Percentiles rank a stretch among this genome's conserved stretches.
These are phyloP conservation scores for Macrosteles quadrilineatus DNA, from an alignment of 1,140 invertebrate genomes.

Conservation along the genomic window DNA sequence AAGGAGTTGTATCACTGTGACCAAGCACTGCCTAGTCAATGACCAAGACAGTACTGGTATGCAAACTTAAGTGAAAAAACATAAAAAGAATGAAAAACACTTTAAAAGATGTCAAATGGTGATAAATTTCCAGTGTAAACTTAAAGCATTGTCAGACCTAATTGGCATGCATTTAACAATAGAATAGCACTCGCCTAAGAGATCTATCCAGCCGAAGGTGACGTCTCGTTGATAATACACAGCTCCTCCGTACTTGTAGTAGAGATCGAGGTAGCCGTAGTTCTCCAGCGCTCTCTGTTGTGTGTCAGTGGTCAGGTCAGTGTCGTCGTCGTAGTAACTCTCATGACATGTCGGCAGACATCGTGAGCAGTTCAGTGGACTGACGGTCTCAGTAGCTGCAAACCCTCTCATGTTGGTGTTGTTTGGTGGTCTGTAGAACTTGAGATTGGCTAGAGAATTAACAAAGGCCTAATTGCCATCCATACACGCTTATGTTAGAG, in stretches of 20 bases:
- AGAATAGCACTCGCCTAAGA: conserved; percentile 43
- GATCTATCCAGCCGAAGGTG: conserved; percentile 43
- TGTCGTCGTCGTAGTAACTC: conserved; percentile 40
- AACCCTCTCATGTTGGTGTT: conserved; percentile 36
- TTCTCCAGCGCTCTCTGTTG: conserved; percentile 32
- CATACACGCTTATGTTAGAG: too few species aligned
- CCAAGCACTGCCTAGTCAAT: too few species aligned
- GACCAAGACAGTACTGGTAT: too few species aligned
- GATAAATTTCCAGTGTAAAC: too few species aligned
- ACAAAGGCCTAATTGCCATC: too few species aligned
- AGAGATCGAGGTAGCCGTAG: conserved; percentile 41
- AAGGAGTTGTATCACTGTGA: too few species aligned
- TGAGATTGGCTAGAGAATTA: conserved; percentile 37
- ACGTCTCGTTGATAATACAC: conserved; percentile 45
- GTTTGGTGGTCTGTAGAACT: conserved; percentile 41
- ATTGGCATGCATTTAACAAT: too few species aligned
- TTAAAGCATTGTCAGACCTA: too few species aligned
- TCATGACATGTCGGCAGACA: conserved; percentile 45
- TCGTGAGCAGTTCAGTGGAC: conserved; percentile 40
- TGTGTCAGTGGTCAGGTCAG: conserved; percentile 38
- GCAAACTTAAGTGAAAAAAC: too few species aligned
- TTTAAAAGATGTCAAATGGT: too few species aligned
- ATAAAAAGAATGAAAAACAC: too few species aligned
- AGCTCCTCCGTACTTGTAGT: conserved; percentile 42
- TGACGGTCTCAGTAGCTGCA: conserved; percentile 29